These are phyloP conservation scores for Tiliacea citrago DNA, from an alignment of 2,888 invertebrate species.

Conservation along the genomic window DNA sequence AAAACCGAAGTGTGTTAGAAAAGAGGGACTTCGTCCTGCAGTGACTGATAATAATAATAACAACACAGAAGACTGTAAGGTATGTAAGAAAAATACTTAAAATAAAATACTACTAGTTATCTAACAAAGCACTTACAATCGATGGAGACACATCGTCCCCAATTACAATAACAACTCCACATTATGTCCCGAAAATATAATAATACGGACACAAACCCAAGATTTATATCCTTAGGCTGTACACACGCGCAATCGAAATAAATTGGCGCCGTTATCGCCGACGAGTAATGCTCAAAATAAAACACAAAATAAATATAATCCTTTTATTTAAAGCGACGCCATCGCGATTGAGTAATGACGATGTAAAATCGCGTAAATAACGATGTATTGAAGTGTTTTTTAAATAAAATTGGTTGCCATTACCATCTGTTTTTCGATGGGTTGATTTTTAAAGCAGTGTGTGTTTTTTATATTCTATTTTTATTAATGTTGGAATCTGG, in stretches of 20 bases:
- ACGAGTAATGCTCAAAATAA: conserved; percentile 33
- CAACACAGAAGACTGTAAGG: neutral
- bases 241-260: conserved; percentile 42
- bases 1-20: neutral
- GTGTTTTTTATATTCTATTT: neutral
- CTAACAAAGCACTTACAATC: neutral
- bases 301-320: conserved; percentile 33
- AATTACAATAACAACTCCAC: conserved; percentile 26
- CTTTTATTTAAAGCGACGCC: conserved; percentile 41
- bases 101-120: neutral
- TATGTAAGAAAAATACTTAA: neutral
- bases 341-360: conserved; percentile 48
- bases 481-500: neutral
- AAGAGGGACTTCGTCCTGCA: neutral
- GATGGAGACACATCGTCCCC: conserved; percentile 2
- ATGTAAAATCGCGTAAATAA: conserved; percentile 41
- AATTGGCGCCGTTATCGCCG: conserved; percentile 40
- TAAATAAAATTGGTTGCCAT: conserved; percentile 19
- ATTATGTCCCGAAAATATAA: conserved; percentile 13
- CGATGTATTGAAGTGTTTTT: conserved; percentile 34
- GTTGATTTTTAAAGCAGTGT: conserved; percentile 13
- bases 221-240: conserved; percentile 38
- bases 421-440: conserved; percentile 5
- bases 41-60: neutral
- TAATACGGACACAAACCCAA: conserved; percentile 21